Evolutionary conservation across 2,888 invertebrate genomes (phyloP).

Genomic region (Tachystola acroxantha): DNA sequence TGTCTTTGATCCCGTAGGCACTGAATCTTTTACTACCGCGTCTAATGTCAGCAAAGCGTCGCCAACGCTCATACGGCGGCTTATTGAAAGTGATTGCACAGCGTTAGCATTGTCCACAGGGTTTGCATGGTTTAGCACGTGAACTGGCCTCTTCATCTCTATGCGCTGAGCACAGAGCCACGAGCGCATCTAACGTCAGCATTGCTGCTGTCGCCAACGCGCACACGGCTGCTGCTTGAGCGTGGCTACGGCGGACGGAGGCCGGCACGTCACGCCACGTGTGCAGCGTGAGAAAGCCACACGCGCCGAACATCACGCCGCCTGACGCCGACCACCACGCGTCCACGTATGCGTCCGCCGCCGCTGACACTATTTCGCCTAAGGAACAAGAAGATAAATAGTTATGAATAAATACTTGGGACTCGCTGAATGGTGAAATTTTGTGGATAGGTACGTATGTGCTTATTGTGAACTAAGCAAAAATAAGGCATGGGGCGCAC

Average conservation of each 20-base stretch:
- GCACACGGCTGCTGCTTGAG: slow-evolving; percentile 46
- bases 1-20: slow-evolving; percentile 41
- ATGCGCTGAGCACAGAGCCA: slow-evolving; percentile 52
- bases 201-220: slow-evolving; percentile 46
- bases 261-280: slow-evolving; percentile 49
- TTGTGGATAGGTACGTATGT: too few species aligned
- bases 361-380: slow-evolving; percentile 63
- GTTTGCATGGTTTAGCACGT: slow-evolving; percentile 36
- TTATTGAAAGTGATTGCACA: slow-evolving; percentile 20
- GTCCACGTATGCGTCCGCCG: slow-evolving; percentile 63
- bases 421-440: too few species aligned
- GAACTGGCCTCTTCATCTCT: slow-evolving; percentile 40
- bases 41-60: slow-evolving; percentile 50
- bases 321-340: slow-evolving; percentile 65
- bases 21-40: slow-evolving; percentile 43
- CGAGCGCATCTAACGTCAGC: slow-evolving; percentile 46
- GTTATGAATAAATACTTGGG: too few species aligned
- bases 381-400: neutral
- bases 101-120: slow-evolving; percentile 20
- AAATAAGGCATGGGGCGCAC: too few species aligned
- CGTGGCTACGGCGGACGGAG: slow-evolving; percentile 36
- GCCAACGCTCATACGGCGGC: slow-evolving; percentile 49
- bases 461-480: too few species aligned
- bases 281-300: slow-evolving; percentile 48
- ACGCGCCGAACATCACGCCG: slow-evolving; percentile 45